Evolutionary conservation across 2,113 vertebrate genomes (phyloP), one percentile per base, ranked within the genome.

Genomic region (Laticauda laticaudata): DNA sequence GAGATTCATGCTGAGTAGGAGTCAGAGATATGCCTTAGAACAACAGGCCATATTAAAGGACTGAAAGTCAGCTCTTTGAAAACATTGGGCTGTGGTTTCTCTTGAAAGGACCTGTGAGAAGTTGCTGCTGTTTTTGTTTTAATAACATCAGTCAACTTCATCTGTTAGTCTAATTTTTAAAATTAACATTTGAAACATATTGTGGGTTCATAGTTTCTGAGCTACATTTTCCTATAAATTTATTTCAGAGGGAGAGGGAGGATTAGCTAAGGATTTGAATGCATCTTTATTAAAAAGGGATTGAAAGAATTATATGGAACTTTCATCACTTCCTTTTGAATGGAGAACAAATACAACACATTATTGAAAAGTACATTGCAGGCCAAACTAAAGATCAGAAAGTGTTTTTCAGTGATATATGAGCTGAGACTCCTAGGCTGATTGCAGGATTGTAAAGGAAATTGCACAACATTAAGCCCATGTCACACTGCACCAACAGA

Each of bases 1-100:
- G 88, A 93, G 92, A 90, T n/a, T 26, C 29, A 53, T 86, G 56
- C 75, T 43, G 92, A 43, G 12, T 61, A 64, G n/a, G 45, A 64
- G 92, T 81, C 75, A 90, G 45, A 64, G 55, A 86, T 51, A 90
- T 51, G 55, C 75, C n/a, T 86, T 57, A 87, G 56, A 93, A 87
- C 18, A 56, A 86, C 92, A 90, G 43, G 34, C 21, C 61, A 18
- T 53, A 54, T 48, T 90, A 90, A 92, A 86, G 54, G 29, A 85
- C 10, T 90, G n/a, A 51, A 75, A 90, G 88, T 51, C 29, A 89
- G 86, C 55, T 90, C 81, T 90, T 90, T 90, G 88, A 87, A 90
- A 93, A 93, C 88, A 90, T 2, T 5, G 53, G 51, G 55, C 59
- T 90, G 3, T 87, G 54, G 90, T 87, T 93, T 56, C 75, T 45